Base-by-base conservation (phyloP, 2,113 vertebrate species). In the Ammodytes dubius region DNA sequence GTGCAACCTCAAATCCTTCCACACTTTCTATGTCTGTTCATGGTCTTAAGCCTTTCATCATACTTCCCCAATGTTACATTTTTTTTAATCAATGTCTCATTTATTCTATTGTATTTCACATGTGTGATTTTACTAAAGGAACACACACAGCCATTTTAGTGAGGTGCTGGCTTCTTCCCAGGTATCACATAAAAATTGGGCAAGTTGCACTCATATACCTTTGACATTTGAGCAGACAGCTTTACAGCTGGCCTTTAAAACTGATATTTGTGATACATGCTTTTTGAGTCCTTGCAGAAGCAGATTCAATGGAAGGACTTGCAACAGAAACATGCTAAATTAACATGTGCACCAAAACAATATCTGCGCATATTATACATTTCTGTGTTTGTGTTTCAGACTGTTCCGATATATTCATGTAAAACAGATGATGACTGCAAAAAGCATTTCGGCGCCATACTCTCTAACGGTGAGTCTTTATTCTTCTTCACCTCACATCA, bases 391-490 rank as follows among this genome's bases (percentile, higher is more conserved):
- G 50, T 83, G 8, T 88, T 87, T 83, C 68, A 95, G 94, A 2
- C 1, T 54, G 42, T 5, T 0, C 0, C 2, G 0, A 57, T 0
- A 0, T 94, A 77, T 58, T 4, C 0, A 0, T 96, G 95, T 78
- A 1, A 0, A 0, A 83, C 4, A 0, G 57, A 93, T 74, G 1
- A 10, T 43, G 56, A 95, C 56, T 96, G 95, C 59, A 0, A 10
- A 0, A 0, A 58, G 1, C 17, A 84, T 5, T 10, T 69, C 0
- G 70, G 42, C 6, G 12, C 72, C 19, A 50, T 88, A 79, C 53
- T 83, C 3, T 42, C 56, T 6, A 92, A 79, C 8, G 95, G 95
- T 95, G 82, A 89, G 94, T 79, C 17, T 45, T 9, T 54, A 17
- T 63, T 42, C 10, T 61, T 66, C 1, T 52, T 56, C 19, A 14